phyloP scores from a whole-genome alignment of 1,140 invertebrate species.

The Ladona fulva region DNA sequence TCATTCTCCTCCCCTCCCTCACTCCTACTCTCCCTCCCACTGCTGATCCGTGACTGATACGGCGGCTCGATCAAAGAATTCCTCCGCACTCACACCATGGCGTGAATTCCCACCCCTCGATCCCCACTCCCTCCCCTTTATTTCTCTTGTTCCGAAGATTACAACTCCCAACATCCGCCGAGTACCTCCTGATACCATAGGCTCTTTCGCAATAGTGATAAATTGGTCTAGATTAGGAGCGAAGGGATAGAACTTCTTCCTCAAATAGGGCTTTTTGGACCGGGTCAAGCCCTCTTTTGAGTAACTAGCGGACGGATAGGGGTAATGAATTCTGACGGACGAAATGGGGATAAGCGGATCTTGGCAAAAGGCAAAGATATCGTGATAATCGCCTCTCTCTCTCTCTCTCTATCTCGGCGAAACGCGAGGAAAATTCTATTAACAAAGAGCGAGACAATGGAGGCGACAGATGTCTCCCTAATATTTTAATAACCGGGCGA shows the following conservation, averaged over 20 bases:
- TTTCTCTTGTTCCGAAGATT: background rate
- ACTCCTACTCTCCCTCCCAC: background rate
- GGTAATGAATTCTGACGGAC: no score
- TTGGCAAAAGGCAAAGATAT: no score
- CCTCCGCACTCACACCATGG: background rate
- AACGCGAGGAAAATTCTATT: no score
- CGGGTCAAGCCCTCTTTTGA: no score
- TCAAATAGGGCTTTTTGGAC: no score
- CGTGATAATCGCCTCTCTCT: no score
- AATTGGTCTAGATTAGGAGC: background rate
- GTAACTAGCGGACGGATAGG: no score
- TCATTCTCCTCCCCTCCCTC: background rate
- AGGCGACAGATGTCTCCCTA: no score
- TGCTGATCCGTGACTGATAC: constrained; percentile 2
- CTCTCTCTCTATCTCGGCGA: no score
- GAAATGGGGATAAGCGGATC: no score
- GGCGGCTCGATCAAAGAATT: background rate
- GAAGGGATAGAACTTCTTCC: background rate
- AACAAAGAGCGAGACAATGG: no score
- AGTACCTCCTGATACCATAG: background rate
- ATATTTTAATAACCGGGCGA: no score
- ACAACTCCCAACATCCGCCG: background rate
- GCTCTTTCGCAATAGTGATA: background rate
- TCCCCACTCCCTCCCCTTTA: background rate
- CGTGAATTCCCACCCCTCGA: background rate